Base-by-base conservation (phyloP, 2,888 invertebrate genomes). In the Ceramica pisi region DNA sequence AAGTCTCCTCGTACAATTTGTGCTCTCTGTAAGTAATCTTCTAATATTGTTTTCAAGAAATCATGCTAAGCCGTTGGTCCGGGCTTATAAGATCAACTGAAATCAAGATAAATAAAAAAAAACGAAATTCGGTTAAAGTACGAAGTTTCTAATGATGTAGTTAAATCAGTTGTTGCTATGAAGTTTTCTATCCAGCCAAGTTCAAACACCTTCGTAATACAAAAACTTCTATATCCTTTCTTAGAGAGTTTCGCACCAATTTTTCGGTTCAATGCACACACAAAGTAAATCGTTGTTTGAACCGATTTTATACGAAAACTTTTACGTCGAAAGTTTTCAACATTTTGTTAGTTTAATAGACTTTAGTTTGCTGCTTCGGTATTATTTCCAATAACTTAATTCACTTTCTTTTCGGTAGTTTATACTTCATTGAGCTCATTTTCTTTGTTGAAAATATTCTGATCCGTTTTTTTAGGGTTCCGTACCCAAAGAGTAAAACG, bases 301-400 rank as follows among this genome's bases (percentile, higher is more conserved):
- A 81, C 64, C 62, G 66, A 75, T 83, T 80, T 81, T 75, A 71
- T 71, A 63, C 66, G 59, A 55, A 83, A 85, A 81, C 76, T 85
- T 78, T 55, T 56, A 50, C 67, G n/a, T 14, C n/a, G 23, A 51
- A 67, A 78, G 53, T 80, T 77, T 64, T 55, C 51, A 60, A 50
- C 53, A 9, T 69, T 82, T 73, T 60, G 64, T 72, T 71, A 68
- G 64, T 82, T 68, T 67, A 80, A 67, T 80, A 67, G 66, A 80
- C 65, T 76, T 80, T 55, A 62, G 75, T 76, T 77, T 50, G 44
- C 31, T 38, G 38, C 26, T 85, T 53, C 38, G 23, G 59, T 68
- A 68, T 74, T 85, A 63, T 69, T 83, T 62, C 55, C 57, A 61
- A 80, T 80, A 62, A 41, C 57, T 64, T 56, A 55, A 67, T 67